phyloP scores from a whole-genome alignment of 2,113 vertebrate species.

The Zootoca vivipara region DNA sequence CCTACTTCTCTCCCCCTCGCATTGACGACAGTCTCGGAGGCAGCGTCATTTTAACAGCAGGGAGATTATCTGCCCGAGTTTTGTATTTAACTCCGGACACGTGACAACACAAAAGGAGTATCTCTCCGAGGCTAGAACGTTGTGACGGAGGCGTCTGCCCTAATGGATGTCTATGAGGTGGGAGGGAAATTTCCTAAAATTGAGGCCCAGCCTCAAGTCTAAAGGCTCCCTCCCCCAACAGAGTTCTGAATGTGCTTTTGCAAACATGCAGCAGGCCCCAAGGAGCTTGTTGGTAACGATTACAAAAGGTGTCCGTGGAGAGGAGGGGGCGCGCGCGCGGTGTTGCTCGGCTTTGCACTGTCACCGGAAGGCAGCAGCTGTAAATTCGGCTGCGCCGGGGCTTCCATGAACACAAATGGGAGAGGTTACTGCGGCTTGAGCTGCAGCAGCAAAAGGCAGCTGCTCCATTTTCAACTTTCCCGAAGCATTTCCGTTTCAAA shows the following conservation, averaged over 20 bases:
- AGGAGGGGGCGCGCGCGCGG: background rate
- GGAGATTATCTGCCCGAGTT: background rate
- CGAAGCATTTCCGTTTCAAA: slow-evolving; percentile 1
- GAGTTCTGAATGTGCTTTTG: background rate
- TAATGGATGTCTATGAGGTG: background rate
- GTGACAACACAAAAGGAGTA: background rate
- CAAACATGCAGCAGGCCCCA: background rate
- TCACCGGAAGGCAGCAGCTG: background rate
- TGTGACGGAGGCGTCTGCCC: no score
- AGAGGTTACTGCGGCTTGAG: background rate
- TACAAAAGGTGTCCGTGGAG: background rate
- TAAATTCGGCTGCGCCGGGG: no score
- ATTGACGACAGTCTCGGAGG: background rate
- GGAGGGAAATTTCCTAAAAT: background rate
- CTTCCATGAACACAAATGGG: no score
- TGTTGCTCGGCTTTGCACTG: background rate
- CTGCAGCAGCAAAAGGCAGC: background rate
- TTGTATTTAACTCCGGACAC: background rate
- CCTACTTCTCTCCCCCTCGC: no score
- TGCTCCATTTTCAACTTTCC: background rate
- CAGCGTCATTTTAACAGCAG: no score
- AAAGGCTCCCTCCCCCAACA: background rate
- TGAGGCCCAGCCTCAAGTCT: background rate
- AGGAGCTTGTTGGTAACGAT: background rate
- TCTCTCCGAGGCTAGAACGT: background rate